Base-by-base conservation (phyloP, 2,797 vertebrate species). In the Betta splendens region DNA sequence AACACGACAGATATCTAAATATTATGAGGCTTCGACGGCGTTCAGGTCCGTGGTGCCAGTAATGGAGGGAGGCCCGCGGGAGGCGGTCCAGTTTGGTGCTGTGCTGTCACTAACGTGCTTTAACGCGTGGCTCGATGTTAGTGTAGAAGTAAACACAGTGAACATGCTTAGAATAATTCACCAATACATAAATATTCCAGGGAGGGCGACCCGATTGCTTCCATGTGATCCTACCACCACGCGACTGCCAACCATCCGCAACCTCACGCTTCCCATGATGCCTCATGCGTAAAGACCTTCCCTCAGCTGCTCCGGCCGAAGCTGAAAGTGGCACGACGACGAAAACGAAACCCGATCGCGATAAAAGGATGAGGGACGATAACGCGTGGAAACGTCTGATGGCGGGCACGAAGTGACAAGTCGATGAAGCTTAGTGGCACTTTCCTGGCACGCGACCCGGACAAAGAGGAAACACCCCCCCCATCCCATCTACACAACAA, bases 161-260 rank as follows among this genome's bases (percentile, higher is more conserved):
- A 82, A 79, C 79, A 83, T 75, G 86, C 85, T 83, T 68, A 72
- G 81, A 87, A 88, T 86, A 87, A 87, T 84, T 81, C 80, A 80
- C 66, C 64, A 57, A 75, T 60, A 58, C 75, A 84, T 83, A 89
- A 82, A 86, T 86, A 89, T 83, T 86, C 52, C 73, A 47, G 31
- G 46, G 63, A 70, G 72, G 62, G 62, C 74, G 72, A 71, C 54
- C 36, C 65, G 57, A 89, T 85, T 77, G 65, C 72, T 89, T 86
- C 87, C 89, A 89, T 77, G 84, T 85, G 74, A 85, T 83, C 63
- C 49, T 69, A 59, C 52, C 20, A 6, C 39, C 9, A 20, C 38
- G 75, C 54, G 57, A 59, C 61, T 42, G 65, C 76, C 83, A 76
- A 77, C 61, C 32, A 76, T 62, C 57, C 61, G 44, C 15, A 21